phyloP scores from a whole-genome alignment of 2,113 vertebrate species.

The Murina feae region DNA sequence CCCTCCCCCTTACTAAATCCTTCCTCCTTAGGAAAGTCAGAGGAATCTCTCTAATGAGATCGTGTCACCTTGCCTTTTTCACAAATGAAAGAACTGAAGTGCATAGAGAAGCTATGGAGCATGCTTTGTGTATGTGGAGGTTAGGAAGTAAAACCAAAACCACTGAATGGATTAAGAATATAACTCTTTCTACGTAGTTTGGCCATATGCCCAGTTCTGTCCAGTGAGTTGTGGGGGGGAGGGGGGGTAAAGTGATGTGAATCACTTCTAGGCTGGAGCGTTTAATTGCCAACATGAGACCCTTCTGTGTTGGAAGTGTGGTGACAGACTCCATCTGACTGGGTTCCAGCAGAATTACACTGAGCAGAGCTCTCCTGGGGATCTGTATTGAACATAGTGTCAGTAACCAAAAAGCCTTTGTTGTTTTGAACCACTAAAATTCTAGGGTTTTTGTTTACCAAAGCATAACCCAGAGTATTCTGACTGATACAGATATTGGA shows the following conservation, averaged over 20 bases:
- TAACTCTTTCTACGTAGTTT: not conserved
- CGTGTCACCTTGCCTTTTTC: not conserved
- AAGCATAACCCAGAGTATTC: not conserved
- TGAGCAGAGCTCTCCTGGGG: not conserved
- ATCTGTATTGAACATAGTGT: not conserved
- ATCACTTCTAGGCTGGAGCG: not conserved
- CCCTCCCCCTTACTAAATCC: not conserved
- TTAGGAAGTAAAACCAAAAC: not conserved
- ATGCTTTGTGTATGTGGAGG: not conserved
- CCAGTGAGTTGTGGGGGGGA: not conserved
- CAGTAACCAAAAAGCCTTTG: not conserved
- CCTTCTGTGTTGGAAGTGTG: not conserved
- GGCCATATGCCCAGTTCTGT: not conserved
- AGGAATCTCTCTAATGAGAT: not conserved
- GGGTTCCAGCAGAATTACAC: not conserved
- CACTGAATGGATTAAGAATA: not conserved
- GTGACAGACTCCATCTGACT: not conserved
- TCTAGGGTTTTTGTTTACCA: not conserved
- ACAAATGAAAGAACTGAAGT: not conserved
- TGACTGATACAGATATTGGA: not conserved
- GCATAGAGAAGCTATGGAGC: not conserved
- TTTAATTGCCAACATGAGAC: not conserved
- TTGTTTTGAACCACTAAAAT: not conserved
- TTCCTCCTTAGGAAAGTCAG: not conserved
- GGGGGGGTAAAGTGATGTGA: not conserved